phyloP scores from a whole-genome alignment of 2,888 invertebrate species.

The Pollenia amentaria region DNA sequence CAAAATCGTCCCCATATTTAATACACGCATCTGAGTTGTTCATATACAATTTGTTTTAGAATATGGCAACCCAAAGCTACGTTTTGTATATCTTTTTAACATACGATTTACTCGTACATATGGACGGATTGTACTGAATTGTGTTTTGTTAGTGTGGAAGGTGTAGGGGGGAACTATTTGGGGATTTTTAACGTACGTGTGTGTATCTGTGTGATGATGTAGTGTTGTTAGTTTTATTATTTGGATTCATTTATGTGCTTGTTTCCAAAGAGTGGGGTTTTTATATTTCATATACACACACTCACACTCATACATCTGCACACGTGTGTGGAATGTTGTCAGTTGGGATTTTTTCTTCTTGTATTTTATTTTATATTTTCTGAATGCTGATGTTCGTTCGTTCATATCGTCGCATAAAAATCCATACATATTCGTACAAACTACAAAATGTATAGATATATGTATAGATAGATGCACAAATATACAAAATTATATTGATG shows the following conservation, averaged over 20 bases:
- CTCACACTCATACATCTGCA: constrained; percentile 66
- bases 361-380: constrained; percentile 64
- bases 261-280: constrained; percentile 71
- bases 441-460: neutral
- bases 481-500: neutral
- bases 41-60: constrained; percentile 11
- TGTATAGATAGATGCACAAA: neutral
- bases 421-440: constrained; percentile 39
- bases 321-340: constrained; percentile 78
- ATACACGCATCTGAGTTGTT: constrained; percentile 28
- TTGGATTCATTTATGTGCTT: constrained; percentile 69
- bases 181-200: constrained; percentile 40
- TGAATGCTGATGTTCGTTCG: constrained; percentile 67
- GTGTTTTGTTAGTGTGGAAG: neutral
- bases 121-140: constrained; percentile 22
- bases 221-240: constrained; percentile 70
- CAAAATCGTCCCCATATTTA: neutral
- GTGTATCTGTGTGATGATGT: constrained; percentile 30
- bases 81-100: constrained; percentile 27
- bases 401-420: constrained; percentile 66
- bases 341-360: constrained; percentile 80
- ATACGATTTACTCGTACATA: constrained; percentile 5
- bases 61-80: constrained; percentile 63
- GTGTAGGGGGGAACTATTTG: constrained; percentile 63
- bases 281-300: constrained; percentile 62